Evolutionary conservation across 2,113 vertebrate genomes (phyloP), one percentile per base, ranked within the genome.

Genomic region (Lasiurus borealis): DNA sequence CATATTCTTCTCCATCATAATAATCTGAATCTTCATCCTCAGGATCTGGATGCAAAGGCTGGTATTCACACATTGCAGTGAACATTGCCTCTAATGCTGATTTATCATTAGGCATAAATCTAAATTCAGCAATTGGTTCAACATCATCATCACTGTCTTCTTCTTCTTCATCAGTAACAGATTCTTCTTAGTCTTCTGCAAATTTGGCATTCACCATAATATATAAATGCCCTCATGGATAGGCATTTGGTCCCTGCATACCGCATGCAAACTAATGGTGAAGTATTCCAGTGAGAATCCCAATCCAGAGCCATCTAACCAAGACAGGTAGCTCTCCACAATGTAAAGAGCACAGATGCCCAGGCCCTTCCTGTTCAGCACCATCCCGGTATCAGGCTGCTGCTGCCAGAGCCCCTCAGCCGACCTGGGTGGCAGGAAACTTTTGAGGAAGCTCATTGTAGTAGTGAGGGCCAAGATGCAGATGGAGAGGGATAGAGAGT

Each of bases 151-250:
- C 99, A 0, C 98, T 98, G 0, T 97, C 98, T 0, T 98, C 97
- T 0, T 98, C 98, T 0, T 98, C 98, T 11, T 98, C 98, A 44
- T 98, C 98, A 48, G 98, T 98, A 12, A 97, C 96, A 98, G 99
- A 97, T 71, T 99, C 99, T 97, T 98, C 98, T 36, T 96, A 88
- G n/a, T 99, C 99, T 44, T 98, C 99, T 98, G 93, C 98, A 0
- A 99, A 98, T 83, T 98, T 99, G 85, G 98, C 98, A 11, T 99
- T 99, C 96, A 99, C 99, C 99, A 99, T 99, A 96, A 99, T 99
- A 0, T 99, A 99, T 36, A 99, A 97, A 97, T 99, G 99, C 68
- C 99, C 99, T 96, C 98, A 98, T 0, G 99, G 99, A 96, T 98
- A 99, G 1, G 99, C 96, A 0, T 96, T 98, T 72, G 97, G 89